Evolutionary conservation across 1,140 invertebrate genomes (phyloP), one percentile per base, ranked within the genome.

Genomic region (Drosophila jambulina): DNA sequence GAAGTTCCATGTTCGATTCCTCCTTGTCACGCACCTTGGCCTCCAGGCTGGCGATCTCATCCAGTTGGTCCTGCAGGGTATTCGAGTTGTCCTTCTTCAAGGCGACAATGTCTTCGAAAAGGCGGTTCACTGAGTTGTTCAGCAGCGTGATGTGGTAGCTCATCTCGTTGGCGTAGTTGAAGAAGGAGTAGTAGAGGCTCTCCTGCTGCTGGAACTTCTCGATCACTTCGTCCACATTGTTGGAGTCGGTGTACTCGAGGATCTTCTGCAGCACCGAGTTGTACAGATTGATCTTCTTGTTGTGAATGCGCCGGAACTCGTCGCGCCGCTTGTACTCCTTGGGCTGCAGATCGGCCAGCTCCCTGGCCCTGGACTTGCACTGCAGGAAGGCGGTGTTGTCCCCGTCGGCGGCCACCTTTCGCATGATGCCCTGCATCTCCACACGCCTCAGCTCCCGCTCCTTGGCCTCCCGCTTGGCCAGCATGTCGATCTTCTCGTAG

Each of bases 121-220:
- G 74, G 0, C 80, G 82, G 25, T 91, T 92, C n/a, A 91, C 80
- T 3, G 85, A 86, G 27, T 92, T 91, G 53, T 91, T 91, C 0
- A 91, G 75, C 45, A 92, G 34, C 10, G 86, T 90, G 5, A 92
- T 83, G 40, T 91, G 91, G 51, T 88, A 91, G 60, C 81, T 91
- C 72, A 92, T 84, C 65, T 91, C 91, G 53, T 92, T 92, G 49
- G 88, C 80, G n/a, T 92, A 91, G 58, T 92, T 92, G 43, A 91
- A 91, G 70, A 88, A 88, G 0, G 91, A 91, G 69, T 91, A 92
- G 57, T 86, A 90, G 19, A 92, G 79, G 40, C 82, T 90, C 62
- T 92, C 91, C 69, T 91, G 82, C 60, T 83, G 69, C 48, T 86
- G 83, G 46, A 91, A 92, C 65, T 88, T 91, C 0, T 90, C 79